Evolutionary conservation across 1,140 invertebrate genomes (phyloP).

Genomic region (Brachionus asplanchnoidis): DNA sequence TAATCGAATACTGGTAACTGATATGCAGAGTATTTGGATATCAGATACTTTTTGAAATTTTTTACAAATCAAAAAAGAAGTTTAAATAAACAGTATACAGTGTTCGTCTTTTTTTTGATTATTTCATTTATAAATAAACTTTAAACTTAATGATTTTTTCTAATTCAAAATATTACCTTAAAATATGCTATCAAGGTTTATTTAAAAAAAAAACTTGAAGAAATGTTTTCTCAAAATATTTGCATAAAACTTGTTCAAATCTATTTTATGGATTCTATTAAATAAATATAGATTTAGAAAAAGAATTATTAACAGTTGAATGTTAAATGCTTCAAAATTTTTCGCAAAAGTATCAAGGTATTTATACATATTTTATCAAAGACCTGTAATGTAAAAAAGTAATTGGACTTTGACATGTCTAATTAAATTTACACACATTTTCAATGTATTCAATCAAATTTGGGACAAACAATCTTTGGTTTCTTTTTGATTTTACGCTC

Average conservation of each 20-base stretch:
- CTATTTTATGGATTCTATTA: not conserved
- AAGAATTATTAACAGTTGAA: not conserved
- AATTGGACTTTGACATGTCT: not conserved
- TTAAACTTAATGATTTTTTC: no score
- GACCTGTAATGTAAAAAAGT: not conserved
- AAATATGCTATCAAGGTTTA: no score
- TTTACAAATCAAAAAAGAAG: not conserved
- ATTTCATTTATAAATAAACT: no score
- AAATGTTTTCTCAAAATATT: not conserved
- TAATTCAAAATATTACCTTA: no score
- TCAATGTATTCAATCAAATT: not conserved
- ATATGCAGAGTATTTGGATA: not conserved
- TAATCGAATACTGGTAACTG: not conserved
- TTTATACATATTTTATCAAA: not conserved
- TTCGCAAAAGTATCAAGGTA: not conserved
- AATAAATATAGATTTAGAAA: not conserved
- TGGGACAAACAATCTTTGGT: not conserved
- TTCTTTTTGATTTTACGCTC: not conserved
- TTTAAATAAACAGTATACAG: not conserved
- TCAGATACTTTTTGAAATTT: not conserved
- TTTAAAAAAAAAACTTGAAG: not conserved
- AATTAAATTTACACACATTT: not conserved
- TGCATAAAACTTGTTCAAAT: not conserved
- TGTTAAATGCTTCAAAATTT: not conserved
- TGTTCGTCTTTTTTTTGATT: no score